A percentile compares a stretch with the other conserved stretches of the same genome.
These are phyloP conservation scores for Penaeus chinensis DNA, from an alignment of 1,140 invertebrate species.

Conservation along the genomic window DNA sequence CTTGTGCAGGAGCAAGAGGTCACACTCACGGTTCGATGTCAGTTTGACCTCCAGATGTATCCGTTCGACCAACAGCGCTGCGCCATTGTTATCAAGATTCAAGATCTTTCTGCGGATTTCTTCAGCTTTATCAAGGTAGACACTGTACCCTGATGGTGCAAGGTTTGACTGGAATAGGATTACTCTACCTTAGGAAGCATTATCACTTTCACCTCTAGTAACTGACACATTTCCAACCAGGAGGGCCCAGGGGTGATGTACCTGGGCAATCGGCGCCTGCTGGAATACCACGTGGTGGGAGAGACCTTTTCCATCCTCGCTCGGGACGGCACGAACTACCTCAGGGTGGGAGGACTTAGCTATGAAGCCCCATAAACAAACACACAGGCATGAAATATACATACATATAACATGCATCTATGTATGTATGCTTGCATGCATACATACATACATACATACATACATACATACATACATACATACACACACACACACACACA, in stretches of 20 bases:
- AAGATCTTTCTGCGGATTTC: neutral
- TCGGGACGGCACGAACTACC: too few relatives aligned
- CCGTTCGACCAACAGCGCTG: slow-evolving; percentile 27
- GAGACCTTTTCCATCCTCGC: neutral
- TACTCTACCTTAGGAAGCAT: neutral
- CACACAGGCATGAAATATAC: neutral
- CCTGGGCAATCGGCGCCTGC: neutral
- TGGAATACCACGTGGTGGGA: slow-evolving; percentile 7
- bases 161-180: neutral
- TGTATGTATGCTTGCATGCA: too few relatives aligned
- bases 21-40: slow-evolving; percentile 16
- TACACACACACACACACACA: too few relatives aligned
- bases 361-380: neutral
- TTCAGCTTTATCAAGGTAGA: slow-evolving; percentile 7
- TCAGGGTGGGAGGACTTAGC: neutral
- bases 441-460: too few relatives aligned
- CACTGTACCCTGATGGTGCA: neutral
- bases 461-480: too few relatives aligned
- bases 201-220: neutral
- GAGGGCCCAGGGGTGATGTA: neutral
- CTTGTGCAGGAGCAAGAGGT: neutral
- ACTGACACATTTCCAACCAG: neutral
- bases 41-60: slow-evolving; percentile 38
- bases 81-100: neutral
- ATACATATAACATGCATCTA: too few relatives aligned